Evolutionary conservation across 2,797 vertebrate genomes (phyloP).

Genomic region (Uromys caudimaculatus): DNA sequence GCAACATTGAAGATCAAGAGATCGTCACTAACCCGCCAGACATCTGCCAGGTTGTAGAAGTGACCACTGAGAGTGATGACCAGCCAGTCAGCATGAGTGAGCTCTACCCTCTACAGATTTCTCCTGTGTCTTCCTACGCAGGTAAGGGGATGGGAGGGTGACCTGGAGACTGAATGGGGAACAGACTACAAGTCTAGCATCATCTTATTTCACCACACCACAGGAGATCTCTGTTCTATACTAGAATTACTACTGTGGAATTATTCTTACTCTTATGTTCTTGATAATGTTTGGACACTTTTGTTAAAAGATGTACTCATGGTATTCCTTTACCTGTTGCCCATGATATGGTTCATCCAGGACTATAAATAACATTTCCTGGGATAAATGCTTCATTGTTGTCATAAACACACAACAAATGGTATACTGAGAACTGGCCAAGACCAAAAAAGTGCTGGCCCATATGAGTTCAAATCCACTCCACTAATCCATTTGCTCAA

Average conservation of each 20-base stretch:
- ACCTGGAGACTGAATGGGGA: not conserved
- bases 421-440: not conserved
- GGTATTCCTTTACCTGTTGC: not conserved
- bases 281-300: not conserved
- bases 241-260: not conserved
- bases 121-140: conserved; percentile 95
- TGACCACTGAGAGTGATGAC: conserved; percentile 97
- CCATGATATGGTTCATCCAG: not conserved
- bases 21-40: conserved; percentile 95
- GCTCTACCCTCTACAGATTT: conserved; percentile 97
- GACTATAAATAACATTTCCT: not conserved
- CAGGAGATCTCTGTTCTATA: not conserved
- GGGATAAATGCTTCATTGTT: not conserved
- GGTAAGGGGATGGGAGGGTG: conserved; percentile 88
- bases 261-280: not conserved
- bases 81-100: conserved; percentile 95
- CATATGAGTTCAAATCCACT: not conserved
- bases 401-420: not conserved
- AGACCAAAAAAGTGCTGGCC: not conserved
- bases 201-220: fast-evolving
- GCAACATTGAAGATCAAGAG: conserved; percentile 91
- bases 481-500: not conserved
- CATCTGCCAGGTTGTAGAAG: conserved; percentile 98
- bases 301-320: not conserved
- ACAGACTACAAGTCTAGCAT: not conserved